Base-by-base conservation (phyloP, 2,797 vertebrate species). In the Leptodactylus fallax region DNA sequence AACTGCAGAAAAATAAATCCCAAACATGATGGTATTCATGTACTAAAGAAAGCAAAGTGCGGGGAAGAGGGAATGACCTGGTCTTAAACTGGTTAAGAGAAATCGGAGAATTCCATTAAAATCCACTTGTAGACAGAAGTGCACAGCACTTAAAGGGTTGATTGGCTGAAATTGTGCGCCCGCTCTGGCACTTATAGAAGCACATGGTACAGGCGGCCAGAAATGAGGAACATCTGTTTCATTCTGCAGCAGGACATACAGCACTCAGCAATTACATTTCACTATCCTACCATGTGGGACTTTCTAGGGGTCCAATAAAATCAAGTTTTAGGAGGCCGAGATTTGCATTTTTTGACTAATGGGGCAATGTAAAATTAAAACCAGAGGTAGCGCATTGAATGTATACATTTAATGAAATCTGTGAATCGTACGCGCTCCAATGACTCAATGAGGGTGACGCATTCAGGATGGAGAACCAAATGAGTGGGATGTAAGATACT, bases 141-240 rank as follows among this genome's bases (percentile, higher is more conserved):
- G 12, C 45, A 10, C 23, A 56, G 51, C 11, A 56, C 23, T 55
- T 56, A 79, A 27, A 79, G 76, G 76, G 53, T 60, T 10, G 25
- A n/a, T 49, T 49, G 61, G 7, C 53, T 16, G 2, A 11, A 6
- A 47, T 9, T 51, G 11, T n/a, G 9, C 21, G 8, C 3, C 16
- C 6, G 0, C 47, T 51, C 36, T 51, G 21, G 45, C 79, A 23
- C 6, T 14, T 47, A 36, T 45, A 51, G n/a, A 47, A 61, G 56
- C 23, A 23, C 3, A 36, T 71, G 81, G 45, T 25, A 19, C n/a
- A 71, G 3, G 7, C 3, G 5, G 17, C 4, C 17, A 61, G 6
- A 53, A 85, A 65, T 78, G 9, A 78, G 12, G 60, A 85, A 78
- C 58, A 78, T 78, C 83, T 78, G 83, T 60, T 55, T 78, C 77